These are phyloP conservation scores for Henricia sp. DNA, from an alignment of 53 echinoderm and acorn worm species.

Conservation along the genomic window DNA sequence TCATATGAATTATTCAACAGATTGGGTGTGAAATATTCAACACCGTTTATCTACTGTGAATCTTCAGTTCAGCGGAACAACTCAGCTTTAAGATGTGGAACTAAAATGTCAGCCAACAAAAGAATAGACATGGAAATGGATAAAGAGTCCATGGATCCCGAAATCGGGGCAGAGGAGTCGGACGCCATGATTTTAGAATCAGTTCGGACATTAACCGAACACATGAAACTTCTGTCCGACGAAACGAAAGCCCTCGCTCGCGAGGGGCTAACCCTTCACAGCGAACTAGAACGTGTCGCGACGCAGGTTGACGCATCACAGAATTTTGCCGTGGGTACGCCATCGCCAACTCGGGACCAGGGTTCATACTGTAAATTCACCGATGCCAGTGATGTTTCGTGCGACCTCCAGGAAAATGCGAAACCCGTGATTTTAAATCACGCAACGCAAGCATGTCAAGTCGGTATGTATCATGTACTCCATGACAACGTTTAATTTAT, in stretches of 20 bases:
- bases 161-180: not conserved
- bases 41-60: no score
- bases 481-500: no score
- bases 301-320: slow-evolving; percentile 44
- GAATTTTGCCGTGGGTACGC: not conserved
- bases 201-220: slow-evolving; percentile 58
- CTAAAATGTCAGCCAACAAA: not conserved
- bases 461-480: slow-evolving; percentile 12
- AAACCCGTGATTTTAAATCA: slow-evolving; percentile 13
- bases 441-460: slow-evolving; percentile 34
- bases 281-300: slow-evolving; percentile 68
- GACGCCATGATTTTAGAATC: slow-evolving; percentile 55
- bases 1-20: no score
- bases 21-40: no score
- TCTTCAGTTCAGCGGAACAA: no score
- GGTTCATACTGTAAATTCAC: slow-evolving; percentile 22
- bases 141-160: no score
- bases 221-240: slow-evolving; percentile 59
- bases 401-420: not conserved
- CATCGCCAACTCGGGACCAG: slow-evolving; percentile 11
- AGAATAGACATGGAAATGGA: not conserved
- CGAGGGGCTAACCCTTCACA: slow-evolving; percentile 49
- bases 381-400: not conserved
- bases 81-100: no score
- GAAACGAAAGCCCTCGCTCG: slow-evolving; percentile 56